These are phyloP conservation scores for Odontophorus gujanensis DNA, from an alignment of 2,113 vertebrate species.

Conservation along the genomic window DNA sequence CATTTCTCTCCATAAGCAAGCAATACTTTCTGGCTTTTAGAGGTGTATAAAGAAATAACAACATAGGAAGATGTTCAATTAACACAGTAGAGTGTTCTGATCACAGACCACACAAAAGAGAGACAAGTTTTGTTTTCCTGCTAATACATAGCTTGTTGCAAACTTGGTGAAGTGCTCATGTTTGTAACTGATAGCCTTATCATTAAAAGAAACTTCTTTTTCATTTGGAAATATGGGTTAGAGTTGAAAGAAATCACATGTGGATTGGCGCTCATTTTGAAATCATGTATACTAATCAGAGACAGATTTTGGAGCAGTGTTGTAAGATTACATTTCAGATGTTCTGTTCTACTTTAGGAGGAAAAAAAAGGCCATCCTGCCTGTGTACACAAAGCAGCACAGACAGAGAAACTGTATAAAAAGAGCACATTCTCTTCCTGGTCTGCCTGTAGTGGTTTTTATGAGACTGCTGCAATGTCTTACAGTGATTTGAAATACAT, in stretches of 20 bases:
- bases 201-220: background rate
- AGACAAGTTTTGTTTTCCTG: background rate
- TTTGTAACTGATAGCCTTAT: conserved; percentile 5
- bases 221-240: conserved; percentile 28
- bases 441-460: conserved; percentile 36
- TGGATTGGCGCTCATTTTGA: conserved; percentile 20
- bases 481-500: conserved; percentile 43
- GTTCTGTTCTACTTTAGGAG: conserved; percentile 33
- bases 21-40: background rate
- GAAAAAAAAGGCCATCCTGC: conserved; percentile 2
- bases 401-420: conserved; percentile 49
- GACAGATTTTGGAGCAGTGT: conserved; percentile 15
- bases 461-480: conserved; percentile 14
- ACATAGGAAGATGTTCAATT: background rate
- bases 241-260: conserved; percentile 9
- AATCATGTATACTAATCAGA: conserved; percentile 4
- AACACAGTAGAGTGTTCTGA: background rate
- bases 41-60: background rate
- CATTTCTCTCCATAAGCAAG: fast-evolving
- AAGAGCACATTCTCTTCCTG: conserved; percentile 40
- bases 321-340: conserved; percentile 22
- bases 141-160: background rate
- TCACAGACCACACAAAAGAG: background rate
- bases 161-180: background rate
- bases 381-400: conserved; percentile 16